Percentiles rank a stretch among this genome's conserved stretches.
Conservation (phyloP, 2,113 vertebrate species). For the Gallinago undulata region DNA sequence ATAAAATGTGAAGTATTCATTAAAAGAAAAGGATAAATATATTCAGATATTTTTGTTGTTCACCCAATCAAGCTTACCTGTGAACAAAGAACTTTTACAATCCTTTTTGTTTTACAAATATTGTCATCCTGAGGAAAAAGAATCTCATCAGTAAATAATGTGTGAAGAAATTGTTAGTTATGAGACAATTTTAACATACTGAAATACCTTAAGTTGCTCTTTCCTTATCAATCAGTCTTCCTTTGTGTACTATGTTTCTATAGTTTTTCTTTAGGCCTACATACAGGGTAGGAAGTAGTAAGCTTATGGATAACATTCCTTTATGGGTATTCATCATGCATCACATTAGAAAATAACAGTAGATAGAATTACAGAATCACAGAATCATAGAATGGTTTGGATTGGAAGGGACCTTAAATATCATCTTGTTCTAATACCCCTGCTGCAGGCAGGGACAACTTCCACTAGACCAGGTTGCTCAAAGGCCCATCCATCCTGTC, state of each 20-base stretch:
- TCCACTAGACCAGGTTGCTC: too few species aligned
- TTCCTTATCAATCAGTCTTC: neutral
- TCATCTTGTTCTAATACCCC: too few species aligned
- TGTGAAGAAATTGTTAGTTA: neutral
- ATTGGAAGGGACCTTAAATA: too few species aligned
- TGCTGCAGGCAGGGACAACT: too few species aligned
- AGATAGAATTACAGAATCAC: neutral
- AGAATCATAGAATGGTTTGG: too few species aligned
- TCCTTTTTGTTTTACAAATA: neutral
- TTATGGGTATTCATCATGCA: neutral
- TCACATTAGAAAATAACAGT: neutral
- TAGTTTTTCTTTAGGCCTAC: neutral
- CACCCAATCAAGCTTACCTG: neutral
- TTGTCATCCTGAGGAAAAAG: neutral
- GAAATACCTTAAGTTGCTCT: neutral
- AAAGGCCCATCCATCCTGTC: too few species aligned
- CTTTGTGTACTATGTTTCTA: neutral
- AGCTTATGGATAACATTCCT: neutral
- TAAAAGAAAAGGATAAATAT: neutral
- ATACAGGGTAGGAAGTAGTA: neutral
- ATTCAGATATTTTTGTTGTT: neutral
- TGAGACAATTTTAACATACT: neutral
- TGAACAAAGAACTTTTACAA: neutral
- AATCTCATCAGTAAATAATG: neutral
- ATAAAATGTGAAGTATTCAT: neutral